A percentile compares a stretch with the other conserved stretches of the same genome.
Evolutionary conservation across 2,888 invertebrate genomes (phyloP).

Genomic region (Tipula lateralis): DNA sequence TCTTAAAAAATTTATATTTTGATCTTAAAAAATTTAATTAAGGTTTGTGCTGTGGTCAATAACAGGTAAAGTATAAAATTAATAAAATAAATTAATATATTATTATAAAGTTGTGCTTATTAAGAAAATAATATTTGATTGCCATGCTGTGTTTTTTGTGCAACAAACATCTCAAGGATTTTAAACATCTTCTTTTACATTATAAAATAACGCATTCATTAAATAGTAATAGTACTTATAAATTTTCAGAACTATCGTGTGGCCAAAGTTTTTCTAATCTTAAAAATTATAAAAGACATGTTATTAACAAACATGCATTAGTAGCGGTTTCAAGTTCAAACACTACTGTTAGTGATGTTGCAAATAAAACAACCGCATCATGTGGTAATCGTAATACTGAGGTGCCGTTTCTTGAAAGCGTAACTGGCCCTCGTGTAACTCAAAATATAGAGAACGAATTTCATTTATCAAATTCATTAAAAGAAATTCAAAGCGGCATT

Average conservation of each 20-base stretch:
- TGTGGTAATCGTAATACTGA: background rate
- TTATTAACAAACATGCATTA: background rate
- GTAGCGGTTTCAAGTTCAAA: no score
- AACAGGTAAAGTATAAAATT: no score
- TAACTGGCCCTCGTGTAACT: no score
- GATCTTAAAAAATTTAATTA: no score
- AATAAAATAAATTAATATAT: no score
- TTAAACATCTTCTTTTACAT: background rate
- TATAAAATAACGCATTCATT: background rate
- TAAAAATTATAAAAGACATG: background rate
- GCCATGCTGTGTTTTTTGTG: background rate
- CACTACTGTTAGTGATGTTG: background rate
- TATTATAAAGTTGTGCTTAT: no score
- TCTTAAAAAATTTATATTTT: no score
- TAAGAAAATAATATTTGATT: background rate
- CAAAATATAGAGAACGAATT: no score
- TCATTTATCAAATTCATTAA: no score
- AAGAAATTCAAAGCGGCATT: no score
- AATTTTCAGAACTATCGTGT: background rate
- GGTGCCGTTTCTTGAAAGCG: no score
- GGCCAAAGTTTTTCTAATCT: background rate
- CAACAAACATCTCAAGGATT: background rate
- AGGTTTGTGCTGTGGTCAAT: no score
- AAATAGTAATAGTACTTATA: background rate
- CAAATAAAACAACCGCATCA: background rate